Evolutionary conservation across 2,113 vertebrate genomes (phyloP).

Genomic region (Actenoides lindsayi): DNA sequence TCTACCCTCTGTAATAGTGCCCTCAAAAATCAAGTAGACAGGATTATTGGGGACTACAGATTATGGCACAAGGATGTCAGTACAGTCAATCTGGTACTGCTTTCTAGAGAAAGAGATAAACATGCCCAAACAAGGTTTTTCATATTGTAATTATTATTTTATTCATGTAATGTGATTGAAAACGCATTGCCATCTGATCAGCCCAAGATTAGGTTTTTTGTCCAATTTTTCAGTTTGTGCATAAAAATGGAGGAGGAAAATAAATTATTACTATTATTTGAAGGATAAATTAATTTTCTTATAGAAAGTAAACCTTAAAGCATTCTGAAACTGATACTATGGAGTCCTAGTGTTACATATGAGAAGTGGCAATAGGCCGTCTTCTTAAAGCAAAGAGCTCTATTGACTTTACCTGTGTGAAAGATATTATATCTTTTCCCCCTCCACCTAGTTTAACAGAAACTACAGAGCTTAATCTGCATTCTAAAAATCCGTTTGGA

Average conservation of each 20-base stretch:
- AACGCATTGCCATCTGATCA: not conserved
- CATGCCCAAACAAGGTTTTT: not conserved
- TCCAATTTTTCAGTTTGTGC: not conserved
- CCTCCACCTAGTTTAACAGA: not conserved
- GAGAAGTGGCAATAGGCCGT: not conserved
- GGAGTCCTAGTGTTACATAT: not conserved
- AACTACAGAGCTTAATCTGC: not conserved
- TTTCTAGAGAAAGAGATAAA: not conserved
- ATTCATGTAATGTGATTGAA: not conserved
- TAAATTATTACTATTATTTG: not conserved
- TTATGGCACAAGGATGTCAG: not conserved
- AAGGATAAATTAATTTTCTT: not conserved
- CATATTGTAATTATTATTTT: not conserved
- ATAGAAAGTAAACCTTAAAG: not conserved
- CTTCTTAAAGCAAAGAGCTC: not conserved
- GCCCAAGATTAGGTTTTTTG: not conserved
- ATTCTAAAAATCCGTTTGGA: not conserved
- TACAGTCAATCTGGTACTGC: not conserved
- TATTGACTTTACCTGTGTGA: not conserved
- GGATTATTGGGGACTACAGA: not conserved
- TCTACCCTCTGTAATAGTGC: not conserved
- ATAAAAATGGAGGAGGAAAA: fast-evolving
- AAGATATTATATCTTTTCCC: not conserved
- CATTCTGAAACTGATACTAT: not conserved
- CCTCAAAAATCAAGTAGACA: not conserved